phyloP scores from a whole-genome alignment of 2,888 invertebrate species.

The Cerceris rybyensis region DNA sequence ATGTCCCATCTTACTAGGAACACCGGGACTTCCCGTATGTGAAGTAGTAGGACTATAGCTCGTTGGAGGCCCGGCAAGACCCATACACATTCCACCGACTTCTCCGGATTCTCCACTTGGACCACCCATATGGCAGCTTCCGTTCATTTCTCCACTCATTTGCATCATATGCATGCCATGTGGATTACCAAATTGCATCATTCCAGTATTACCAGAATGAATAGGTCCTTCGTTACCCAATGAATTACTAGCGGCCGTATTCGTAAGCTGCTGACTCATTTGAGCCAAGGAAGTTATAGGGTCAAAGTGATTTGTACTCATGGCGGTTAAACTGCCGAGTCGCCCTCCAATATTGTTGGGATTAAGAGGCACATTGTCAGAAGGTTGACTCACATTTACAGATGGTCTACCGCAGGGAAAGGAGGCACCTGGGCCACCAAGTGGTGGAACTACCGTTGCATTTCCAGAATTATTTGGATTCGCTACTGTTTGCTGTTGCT shows the following conservation, averaged over 20 bases:
- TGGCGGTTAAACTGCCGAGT: slow-evolving; percentile 76
- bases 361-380: slow-evolving; percentile 87
- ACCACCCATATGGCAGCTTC: slow-evolving; percentile 79
- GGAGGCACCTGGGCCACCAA: slow-evolving; percentile 70
- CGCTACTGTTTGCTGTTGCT: slow-evolving; percentile 65
- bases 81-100: slow-evolving; percentile 79
- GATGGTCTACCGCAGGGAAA: slow-evolving; percentile 77
- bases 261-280: slow-evolving; percentile 96
- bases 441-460: slow-evolving; percentile 56
- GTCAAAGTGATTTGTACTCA: slow-evolving; percentile 89
- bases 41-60: slow-evolving; percentile 79
- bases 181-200: slow-evolving; percentile 84
- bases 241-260: slow-evolving; percentile 86
- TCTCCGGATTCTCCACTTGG: slow-evolving; percentile 74
- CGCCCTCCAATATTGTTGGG: slow-evolving; percentile 84
- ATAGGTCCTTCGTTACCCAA: slow-evolving; percentile 83
- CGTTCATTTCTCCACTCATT: slow-evolving; percentile 80
- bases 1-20: slow-evolving; percentile 76
- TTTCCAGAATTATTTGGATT: slow-evolving; percentile 73
- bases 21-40: slow-evolving; percentile 78
- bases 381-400: slow-evolving; percentile 77
- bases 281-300: slow-evolving; percentile 96
- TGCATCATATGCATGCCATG: slow-evolving; percentile 81
- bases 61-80: slow-evolving; percentile 77
- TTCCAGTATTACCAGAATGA: slow-evolving; percentile 80